A percentile compares a stretch with the other conserved stretches of the same genome.
Evolutionary conservation across 2,797 vertebrate species (phyloP).

Genomic region (Sebastes diaconus): DNA sequence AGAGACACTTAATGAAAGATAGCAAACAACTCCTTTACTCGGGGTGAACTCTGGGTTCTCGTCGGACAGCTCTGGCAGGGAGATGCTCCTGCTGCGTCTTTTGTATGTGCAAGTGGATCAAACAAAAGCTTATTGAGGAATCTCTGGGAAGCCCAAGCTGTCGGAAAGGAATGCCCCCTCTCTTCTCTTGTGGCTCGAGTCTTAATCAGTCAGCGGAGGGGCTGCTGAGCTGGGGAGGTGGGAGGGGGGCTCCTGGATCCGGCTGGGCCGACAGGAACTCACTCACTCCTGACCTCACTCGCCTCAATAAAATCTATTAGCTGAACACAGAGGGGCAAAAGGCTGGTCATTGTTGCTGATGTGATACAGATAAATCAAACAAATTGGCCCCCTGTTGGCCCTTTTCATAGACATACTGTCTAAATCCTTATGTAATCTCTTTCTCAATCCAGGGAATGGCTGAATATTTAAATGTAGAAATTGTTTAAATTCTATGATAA

Average conservation of each 20-base stretch:
- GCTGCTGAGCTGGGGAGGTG: not conserved
- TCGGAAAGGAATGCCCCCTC: constrained; percentile 71
- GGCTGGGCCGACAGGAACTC: constrained; percentile 32
- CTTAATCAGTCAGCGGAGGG: constrained; percentile 64
- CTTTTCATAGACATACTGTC: constrained; percentile 9
- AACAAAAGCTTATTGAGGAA: constrained; percentile 77
- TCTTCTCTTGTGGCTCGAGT: constrained; percentile 48
- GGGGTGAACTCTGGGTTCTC: constrained; percentile 33
- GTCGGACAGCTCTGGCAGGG: constrained; percentile 39
- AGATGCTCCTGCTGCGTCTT: constrained; percentile 62
- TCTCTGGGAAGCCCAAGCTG: constrained; percentile 74
- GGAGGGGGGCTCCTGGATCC: constrained; percentile 27
- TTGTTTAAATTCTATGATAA: not conserved
- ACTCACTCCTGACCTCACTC: constrained; percentile 52
- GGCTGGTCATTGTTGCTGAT: constrained; percentile 42
- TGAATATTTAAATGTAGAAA: not conserved
- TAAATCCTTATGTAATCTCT: constrained; percentile 5
- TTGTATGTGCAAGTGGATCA: constrained; percentile 65
- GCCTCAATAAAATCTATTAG: constrained; percentile 71
- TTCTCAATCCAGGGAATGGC: not conserved
- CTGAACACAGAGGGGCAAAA: constrained; percentile 52
- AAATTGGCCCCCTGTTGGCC: constrained; percentile 22
- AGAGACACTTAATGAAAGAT: constrained; percentile 60
- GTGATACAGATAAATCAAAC: constrained; percentile 56
- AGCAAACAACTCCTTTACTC: constrained; percentile 61